Evolutionary conservation across 2,888 invertebrate genomes (phyloP), one percentile per base, ranked within the genome.

Genomic region (Allolobophora icterica): DNA sequence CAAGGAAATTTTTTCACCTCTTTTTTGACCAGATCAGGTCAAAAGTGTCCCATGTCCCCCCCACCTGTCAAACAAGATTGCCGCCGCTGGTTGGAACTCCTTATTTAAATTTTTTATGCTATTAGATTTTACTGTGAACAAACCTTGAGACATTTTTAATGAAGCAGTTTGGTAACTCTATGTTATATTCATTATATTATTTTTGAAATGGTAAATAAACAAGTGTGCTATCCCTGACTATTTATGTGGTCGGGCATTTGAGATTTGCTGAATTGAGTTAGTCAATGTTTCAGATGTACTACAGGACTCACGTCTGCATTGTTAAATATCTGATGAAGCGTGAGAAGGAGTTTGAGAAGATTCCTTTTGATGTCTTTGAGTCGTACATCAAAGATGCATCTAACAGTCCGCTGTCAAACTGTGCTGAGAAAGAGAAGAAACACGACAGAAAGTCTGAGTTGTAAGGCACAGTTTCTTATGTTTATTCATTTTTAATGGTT

Each of bases 241-340:
- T 52, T 52, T 52, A 24, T 24, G 24, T 24, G 24, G 5, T 92
- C 93, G 96, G 38, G 19, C 4, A n/a, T n/a, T 84, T 45, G 84
- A 83, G 30, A 42, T 91, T 38, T 42, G 89, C 35, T 38, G 33
- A 40, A 30, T 17, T 24, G n/a, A 52, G 6, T 71, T 40, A 33
- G 5, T 35, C 19, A 40, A 35, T 52, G 58, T 71, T 83, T 34
- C 93, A 96, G 96, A 94, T 96, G 92, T 96, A 95, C 94, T 96
- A 96, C 93, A 96, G 98, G 94, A 97, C 98, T 91, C 98, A 98
- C 95, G 97, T 98, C 0, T 97, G 97, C n/a, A 97, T 98, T 94
- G 96, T 98, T 13, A 98, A 98, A 95, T 97, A 97, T 95, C 96
- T 98, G 71, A 91, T 94, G 30, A 92, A 93, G 40, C 91, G 92